Conservation (phyloP, 2,888 invertebrate genomes). For the Hyposoter didymator region DNA sequence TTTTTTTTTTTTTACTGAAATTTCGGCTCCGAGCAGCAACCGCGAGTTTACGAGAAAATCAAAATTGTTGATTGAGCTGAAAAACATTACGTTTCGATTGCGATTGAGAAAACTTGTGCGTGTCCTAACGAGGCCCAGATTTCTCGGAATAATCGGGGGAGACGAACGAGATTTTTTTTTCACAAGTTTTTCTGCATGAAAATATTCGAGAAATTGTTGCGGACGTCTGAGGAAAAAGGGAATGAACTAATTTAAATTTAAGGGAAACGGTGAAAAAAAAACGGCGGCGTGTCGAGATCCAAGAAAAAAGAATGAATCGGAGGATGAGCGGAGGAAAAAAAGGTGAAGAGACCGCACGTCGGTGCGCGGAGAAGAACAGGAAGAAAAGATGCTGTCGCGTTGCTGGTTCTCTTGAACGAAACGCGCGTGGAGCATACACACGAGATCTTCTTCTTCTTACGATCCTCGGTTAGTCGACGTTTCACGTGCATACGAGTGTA, state of each 20-base stretch:
- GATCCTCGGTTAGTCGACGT: conserved; percentile 35
- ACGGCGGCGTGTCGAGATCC: no score
- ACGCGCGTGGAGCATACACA: conserved; percentile 37
- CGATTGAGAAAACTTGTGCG: not conserved
- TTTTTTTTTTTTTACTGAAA: not conserved
- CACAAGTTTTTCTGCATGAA: conserved; percentile 27
- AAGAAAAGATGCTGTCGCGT: conserved; percentile 41
- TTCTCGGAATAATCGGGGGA: not conserved
- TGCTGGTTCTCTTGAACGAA: conserved; percentile 44
- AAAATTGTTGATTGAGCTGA: no score
- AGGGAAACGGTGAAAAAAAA: conserved; percentile 32
- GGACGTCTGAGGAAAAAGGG: conserved; percentile 23
- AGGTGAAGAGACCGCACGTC: not conserved
- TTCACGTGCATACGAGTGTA: conserved; percentile 65
- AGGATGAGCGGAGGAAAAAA: not conserved
- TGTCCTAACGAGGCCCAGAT: not conserved
- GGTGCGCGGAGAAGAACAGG: not conserved
- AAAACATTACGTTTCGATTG: no score
- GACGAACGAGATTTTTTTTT: not conserved
- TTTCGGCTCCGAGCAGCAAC: not conserved
- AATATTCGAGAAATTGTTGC: conserved; percentile 4
- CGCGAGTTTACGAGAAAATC: no score
- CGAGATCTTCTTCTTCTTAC: conserved; percentile 52
- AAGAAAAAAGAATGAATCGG: not conserved
- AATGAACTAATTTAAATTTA: not conserved